Conservation (phyloP, 2,888 invertebrate genomes). For the Stenchaetothrips biformis region DNA sequence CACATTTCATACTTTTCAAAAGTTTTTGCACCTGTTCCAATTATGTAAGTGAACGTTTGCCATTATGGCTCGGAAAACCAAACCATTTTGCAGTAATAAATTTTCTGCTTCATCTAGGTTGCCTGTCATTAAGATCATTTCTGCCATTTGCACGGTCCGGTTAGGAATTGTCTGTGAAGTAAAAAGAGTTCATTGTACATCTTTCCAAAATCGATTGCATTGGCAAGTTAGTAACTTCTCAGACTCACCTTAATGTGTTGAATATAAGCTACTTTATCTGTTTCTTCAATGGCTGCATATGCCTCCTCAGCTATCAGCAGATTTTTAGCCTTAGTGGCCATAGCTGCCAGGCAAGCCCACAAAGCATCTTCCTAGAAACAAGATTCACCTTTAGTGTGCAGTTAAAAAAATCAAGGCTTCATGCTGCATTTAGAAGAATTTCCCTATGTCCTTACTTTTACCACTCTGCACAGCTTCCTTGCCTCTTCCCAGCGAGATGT, state of each 20-base stretch:
- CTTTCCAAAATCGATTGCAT: not conserved
- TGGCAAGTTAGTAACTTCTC: slow-evolving; percentile 21
- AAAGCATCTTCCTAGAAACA: slow-evolving; percentile 47
- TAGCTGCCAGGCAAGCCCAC: slow-evolving; percentile 92
- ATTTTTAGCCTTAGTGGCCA: slow-evolving; percentile 82
- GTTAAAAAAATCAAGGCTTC: slow-evolving; percentile 46
- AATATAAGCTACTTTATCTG: slow-evolving; percentile 80
- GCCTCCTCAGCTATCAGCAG: slow-evolving; percentile 90
- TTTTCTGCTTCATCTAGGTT: slow-evolving; percentile 66
- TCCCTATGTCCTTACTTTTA: slow-evolving; percentile 49
- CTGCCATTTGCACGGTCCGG: slow-evolving; percentile 58
- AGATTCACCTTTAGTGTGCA: slow-evolving; percentile 28
- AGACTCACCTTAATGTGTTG: slow-evolving; percentile 67
- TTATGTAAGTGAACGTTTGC: slow-evolving; percentile 65
- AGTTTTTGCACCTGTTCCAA: slow-evolving; percentile 60
- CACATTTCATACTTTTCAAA: not conserved
- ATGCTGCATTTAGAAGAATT: slow-evolving; percentile 44
- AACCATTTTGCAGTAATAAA: slow-evolving; percentile 62
- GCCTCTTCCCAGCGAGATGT: slow-evolving; percentile 80
- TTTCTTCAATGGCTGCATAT: slow-evolving; percentile 83
- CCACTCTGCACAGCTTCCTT: slow-evolving; percentile 67
- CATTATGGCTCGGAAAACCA: slow-evolving; percentile 65
- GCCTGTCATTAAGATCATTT: slow-evolving; percentile 63
- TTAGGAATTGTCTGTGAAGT: slow-evolving; percentile 48
- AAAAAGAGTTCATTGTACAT: not conserved